Evolutionary conservation across 2,888 invertebrate species (phyloP).

Genomic region (Margaritifera margaritifera): DNA sequence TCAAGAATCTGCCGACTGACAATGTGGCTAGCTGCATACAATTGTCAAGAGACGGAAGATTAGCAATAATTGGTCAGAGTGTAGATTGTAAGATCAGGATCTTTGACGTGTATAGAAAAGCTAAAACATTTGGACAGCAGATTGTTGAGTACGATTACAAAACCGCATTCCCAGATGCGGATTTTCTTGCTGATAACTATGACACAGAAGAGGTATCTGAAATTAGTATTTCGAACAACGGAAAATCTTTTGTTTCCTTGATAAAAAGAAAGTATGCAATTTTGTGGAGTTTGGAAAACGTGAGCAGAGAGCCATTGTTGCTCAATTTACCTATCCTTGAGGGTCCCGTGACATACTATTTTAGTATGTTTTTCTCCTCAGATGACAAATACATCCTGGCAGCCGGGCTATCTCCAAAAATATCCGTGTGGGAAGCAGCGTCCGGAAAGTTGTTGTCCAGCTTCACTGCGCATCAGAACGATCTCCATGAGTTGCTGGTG

Average conservation of each 20-base stretch:
- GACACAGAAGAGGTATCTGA: constrained; percentile 38
- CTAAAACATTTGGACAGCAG: constrained; percentile 35
- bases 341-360: constrained; percentile 29
- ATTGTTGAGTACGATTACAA: constrained; percentile 29
- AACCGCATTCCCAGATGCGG: constrained; percentile 23
- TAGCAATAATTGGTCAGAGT: constrained; percentile 47
- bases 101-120: constrained; percentile 22
- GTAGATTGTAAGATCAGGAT: constrained; percentile 50
- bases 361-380: constrained; percentile 27
- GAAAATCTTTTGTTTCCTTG: constrained; percentile 29
- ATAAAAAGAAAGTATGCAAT: constrained; percentile 38
- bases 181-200: constrained; percentile 22
- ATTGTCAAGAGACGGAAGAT: constrained; percentile 42
- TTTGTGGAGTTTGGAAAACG: constrained; percentile 36
- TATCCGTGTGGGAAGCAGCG: constrained; percentile 36
- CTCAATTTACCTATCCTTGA: constrained; percentile 19
- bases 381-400: constrained; percentile 36
- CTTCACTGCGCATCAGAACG: constrained; percentile 31
- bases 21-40: constrained; percentile 41
- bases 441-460: constrained; percentile 27
- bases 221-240: constrained; percentile 29
- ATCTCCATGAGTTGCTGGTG: constrained; percentile 23
- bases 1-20: constrained; percentile 24
- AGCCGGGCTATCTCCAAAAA: constrained; percentile 26
- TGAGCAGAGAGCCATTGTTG: constrained; percentile 32